Percentiles rank a stretch among this genome's conserved stretches.
These are phyloP conservation scores for Aotus griseimembra DNA, from an alignment of 2,797 vertebrate genomes.

Conservation along the genomic window DNA sequence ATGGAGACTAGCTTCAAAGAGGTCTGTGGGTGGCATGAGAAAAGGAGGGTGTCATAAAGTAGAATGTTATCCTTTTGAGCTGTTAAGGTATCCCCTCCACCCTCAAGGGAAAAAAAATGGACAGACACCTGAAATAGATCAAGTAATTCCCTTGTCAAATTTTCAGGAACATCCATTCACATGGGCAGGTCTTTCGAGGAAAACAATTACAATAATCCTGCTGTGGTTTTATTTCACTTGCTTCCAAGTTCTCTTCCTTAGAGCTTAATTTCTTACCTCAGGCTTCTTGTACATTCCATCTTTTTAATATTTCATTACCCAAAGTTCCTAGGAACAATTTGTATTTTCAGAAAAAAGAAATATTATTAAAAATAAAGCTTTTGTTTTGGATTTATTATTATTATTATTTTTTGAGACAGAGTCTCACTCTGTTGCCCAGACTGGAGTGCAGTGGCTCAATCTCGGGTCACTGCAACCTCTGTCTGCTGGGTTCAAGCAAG, in stretches of 20 bases:
- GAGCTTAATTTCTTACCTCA: slow-evolving; percentile 21
- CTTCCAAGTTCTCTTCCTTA: not conserved
- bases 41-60: not conserved
- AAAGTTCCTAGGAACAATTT: not conserved
- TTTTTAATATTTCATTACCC: not conserved
- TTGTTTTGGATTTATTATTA: not conserved
- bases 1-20: not conserved
- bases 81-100: not conserved
- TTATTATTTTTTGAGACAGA: no score
- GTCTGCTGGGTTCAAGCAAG: no score
- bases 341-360: slow-evolving; percentile 9
- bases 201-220: not conserved
- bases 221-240: not conserved
- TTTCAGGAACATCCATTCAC: not conserved
- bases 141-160: not conserved
- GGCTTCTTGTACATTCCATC: not conserved
- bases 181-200: not conserved
- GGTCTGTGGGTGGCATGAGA: not conserved
- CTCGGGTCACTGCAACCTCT: no score
- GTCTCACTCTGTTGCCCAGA: no score
- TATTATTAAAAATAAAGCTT: slow-evolving; percentile 6
- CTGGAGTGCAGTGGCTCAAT: no score
- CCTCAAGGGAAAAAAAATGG: not conserved
- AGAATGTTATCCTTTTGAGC: not conserved
- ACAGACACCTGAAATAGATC: not conserved